Conservation (phyloP, 2,888 invertebrate species). For the Perizoma flavofasciatum region DNA sequence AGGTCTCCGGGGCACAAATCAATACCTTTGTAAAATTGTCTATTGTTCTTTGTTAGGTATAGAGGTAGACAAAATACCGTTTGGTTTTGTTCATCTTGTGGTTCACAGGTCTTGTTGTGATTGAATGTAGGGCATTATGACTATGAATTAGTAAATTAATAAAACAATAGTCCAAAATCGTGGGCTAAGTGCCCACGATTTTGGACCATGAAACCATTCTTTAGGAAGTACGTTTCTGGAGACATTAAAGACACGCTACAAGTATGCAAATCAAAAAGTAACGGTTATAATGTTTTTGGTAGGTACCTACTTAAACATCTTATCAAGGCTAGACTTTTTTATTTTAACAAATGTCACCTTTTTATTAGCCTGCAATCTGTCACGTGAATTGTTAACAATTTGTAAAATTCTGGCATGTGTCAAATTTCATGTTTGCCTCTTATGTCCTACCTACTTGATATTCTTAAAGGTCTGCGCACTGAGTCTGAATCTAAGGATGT, state of each 20-base stretch:
- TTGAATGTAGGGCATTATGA: constrained; percentile 37
- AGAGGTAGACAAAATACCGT: constrained; percentile 57
- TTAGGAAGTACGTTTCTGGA: constrained; percentile 12
- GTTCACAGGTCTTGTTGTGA: constrained; percentile 31
- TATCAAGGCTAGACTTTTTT: too few species aligned
- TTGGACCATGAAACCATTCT: constrained; percentile 27
- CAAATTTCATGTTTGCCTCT: too few species aligned
- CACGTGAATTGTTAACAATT: too few species aligned
- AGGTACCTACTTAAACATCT: too few species aligned
- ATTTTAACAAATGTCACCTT: too few species aligned
- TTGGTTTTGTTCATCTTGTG: constrained; percentile 36
- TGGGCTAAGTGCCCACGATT: too few species aligned
- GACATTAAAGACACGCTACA: constrained; percentile 4
- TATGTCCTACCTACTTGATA: too few species aligned
- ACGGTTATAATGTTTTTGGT: neutral
- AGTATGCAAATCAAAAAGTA: neutral
- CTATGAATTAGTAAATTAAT: constrained; percentile 32
- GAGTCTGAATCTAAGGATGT: too few species aligned
- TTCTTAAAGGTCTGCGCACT: too few species aligned
- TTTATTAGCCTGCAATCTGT: too few species aligned
- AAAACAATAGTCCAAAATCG: constrained; percentile 33
- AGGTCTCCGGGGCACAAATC: constrained; percentile 30
- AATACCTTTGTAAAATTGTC: constrained; percentile 47
- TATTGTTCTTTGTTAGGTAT: constrained; percentile 55
- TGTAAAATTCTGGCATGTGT: too few species aligned